These are phyloP conservation scores for Xiphias gladius DNA, from an alignment of 2,113 vertebrate species.

Conservation along the genomic window DNA sequence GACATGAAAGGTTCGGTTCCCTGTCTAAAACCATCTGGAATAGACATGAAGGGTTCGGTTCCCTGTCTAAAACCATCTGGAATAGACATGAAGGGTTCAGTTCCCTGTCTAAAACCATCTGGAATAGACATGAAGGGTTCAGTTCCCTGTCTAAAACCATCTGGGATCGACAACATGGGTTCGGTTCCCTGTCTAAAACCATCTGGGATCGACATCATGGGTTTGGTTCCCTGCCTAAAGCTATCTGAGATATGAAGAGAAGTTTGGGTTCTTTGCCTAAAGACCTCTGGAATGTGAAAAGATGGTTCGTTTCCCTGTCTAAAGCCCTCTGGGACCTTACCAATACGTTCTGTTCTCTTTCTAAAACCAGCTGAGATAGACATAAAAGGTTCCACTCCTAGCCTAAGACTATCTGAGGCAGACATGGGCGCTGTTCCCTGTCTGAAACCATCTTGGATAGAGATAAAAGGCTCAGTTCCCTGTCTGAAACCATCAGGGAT, in stretches of 20 bases:
- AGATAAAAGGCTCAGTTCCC: background rate
- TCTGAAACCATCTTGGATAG: constrained; percentile 20
- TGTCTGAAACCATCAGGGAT: constrained; percentile 36
- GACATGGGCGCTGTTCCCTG: constrained; percentile 11
- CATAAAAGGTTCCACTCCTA: background rate
- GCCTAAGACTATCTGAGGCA: constrained; percentile 16
- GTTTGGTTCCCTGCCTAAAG: constrained; percentile 53
- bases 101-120: constrained; percentile 56
- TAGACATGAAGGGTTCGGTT: constrained; percentile 16
- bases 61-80: constrained; percentile 35
- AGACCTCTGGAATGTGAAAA: background rate
- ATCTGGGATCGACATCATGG: background rate
- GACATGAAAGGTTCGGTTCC: no score
- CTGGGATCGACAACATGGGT: background rate
- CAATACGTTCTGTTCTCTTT: constrained; percentile 48
- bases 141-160: constrained; percentile 60
- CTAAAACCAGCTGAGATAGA: constrained; percentile 47
- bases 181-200: constrained; percentile 49
- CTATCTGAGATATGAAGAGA: background rate
- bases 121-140: background rate
- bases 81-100: fast-evolving
- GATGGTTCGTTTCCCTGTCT: constrained; percentile 38
- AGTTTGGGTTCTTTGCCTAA: constrained; percentile 42
- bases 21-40: no score
- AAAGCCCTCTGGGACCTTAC: background rate